Base-by-base conservation (phyloP, 2,888 invertebrate genomes). In the Gerris lacustris region DNA sequence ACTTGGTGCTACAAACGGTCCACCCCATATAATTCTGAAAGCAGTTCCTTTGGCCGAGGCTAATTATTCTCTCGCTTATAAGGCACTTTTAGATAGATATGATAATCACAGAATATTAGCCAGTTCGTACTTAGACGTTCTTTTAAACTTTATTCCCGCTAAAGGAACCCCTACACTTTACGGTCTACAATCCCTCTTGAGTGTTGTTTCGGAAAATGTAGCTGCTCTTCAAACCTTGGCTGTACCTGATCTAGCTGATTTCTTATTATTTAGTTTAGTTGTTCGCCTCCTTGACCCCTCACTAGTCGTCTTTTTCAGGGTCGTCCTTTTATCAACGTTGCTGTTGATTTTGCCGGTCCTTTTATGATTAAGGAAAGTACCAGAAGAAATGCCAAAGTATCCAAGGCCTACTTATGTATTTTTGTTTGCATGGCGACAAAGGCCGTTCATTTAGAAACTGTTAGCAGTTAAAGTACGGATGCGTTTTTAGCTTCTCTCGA, bases 41-140 rank as follows among this genome's bases (percentile, higher is more conserved):
- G 9, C 6, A 44, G 31, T 73, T 6, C 66, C 69, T 44, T 43
- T 71, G 7, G 44, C 11, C 4, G 71, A 71, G 15, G 66, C 9
- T 44, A 72, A 70, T 66, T 72, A 71, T 66, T 44, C 18, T 15
- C 31, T 64, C 17, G 73, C 73, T n/a, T 73, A 68, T 70, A 73
- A 71, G 44, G 55, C 68, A 6, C 45, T 70, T 43, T 66, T 17
- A 9, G 69, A 73, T 11, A 45, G 9, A n/a, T 73, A 67, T 66
- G 67, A 73, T 44, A 71, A 69, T 63, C 71, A 70, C 47, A 17
- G 70, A 6, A 45, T 69, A 17, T 45, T 72, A 31, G 71, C 69
- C 17, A 44, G 45, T 17, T 44, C 15, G 17, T 72, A 17, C 2
- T 11, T n/a, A n/a, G n/a, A n/a, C n/a, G n/a, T n/a, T n/a, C n/a